Base-by-base conservation (phyloP, 2,888 invertebrate genomes). In the Selenia dentaria region DNA sequence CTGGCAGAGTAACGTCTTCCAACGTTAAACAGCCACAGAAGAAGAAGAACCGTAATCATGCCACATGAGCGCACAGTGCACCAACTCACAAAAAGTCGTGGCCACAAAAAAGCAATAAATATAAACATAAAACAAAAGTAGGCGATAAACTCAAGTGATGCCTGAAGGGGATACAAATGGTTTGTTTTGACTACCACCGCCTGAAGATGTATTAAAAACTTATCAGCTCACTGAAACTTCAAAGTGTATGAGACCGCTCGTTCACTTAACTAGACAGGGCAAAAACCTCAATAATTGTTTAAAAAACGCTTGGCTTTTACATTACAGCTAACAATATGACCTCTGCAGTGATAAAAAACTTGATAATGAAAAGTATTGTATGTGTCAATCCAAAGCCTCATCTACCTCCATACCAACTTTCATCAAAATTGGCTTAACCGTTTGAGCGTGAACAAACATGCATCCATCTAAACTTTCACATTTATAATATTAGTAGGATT, bases 141-240 rank as follows among this genome's bases (percentile, higher is more conserved):
- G 70, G 64, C 64, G 65, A 74, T 82, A 80, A 79, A 79, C 71
- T 88, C 85, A 78, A 90, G 90, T 87, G 86, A 80, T 60, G 71
- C 70, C 72, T 66, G 42, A 78, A 82, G 79, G 66, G 71, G 74
- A 61, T 71, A 73, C 79, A 81, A 90, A 90, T 73, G 88, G 88
- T 90, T 90, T 90, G 90, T 90, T 90, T 80, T 86, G 89, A 86
- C 86, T 88, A 72, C 81, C 71, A 68, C 61, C 64, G 62, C 49
- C 59, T 79, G 68, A 67, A 80, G 79, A 74, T 74, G 67, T 66
- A 74, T 67, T 70, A 8, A 73, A 80, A 80, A 82, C 60, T 81
- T 83, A 84, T 87, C 84, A 67, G 64, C 49, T 51, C 48, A 62
- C 66, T 71, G 60, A 67, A 69, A 74, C 78, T 73, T 86, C 82